Conservation (phyloP, 2,888 invertebrate species). For the Orthosia cruda region DNA sequence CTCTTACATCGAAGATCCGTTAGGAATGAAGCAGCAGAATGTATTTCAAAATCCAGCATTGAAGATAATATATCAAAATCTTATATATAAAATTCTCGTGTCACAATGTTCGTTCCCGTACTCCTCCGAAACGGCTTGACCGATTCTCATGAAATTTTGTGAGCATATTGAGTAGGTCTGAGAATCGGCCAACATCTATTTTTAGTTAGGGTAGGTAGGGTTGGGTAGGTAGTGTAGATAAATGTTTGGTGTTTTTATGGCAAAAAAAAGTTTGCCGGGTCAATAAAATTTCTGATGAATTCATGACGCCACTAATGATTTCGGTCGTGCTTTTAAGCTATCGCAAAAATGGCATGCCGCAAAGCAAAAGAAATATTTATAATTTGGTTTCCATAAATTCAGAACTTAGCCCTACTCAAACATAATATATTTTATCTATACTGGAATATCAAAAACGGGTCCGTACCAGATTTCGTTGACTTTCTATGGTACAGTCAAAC, state of each 20-base stretch:
- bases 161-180: no score
- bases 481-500: no score
- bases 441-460: neutral
- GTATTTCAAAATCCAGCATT: neutral
- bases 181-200: no score
- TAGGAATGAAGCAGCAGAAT: neutral
- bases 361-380: neutral
- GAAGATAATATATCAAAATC: neutral
- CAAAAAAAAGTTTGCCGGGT: no score
- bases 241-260: no score
- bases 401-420: neutral
- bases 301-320: conserved; percentile 9
- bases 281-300: neutral
- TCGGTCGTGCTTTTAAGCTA: neutral
- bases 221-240: no score
- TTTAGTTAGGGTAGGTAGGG: no score
- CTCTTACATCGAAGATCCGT: neutral
- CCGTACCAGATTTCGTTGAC: neutral
- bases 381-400: conserved; percentile 12
- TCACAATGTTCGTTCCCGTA: no score
- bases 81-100: no score
- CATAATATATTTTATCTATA: neutral
- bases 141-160: no score
- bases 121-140: no score
- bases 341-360: neutral